These are phyloP conservation scores for Bombylius discolor DNA, from an alignment of 2,888 invertebrate genomes.

Conservation along the genomic window DNA sequence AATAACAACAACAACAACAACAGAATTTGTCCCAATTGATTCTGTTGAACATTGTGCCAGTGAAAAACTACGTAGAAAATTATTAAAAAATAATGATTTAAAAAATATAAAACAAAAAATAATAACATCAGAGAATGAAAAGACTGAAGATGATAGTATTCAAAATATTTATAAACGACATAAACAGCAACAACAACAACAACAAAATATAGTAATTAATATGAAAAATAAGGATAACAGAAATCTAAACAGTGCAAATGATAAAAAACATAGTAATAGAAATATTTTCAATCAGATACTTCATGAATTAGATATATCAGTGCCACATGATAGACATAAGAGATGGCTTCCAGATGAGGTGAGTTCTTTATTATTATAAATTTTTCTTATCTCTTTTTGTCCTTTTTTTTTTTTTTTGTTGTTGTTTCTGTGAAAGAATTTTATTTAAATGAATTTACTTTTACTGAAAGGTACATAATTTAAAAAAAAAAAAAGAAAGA, in stretches of 20 bases:
- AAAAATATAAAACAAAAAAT: constrained; percentile 13
- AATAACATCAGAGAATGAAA: too few species aligned
- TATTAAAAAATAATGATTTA: constrained; percentile 20
- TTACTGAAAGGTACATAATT: too few species aligned
- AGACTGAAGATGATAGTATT: too few species aligned
- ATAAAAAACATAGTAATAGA: neutral
- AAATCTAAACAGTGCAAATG: neutral
- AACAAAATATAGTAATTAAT: neutral
- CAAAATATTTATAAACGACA: neutral
- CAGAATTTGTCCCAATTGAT: constrained; percentile 27
- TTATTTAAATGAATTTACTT: too few species aligned
- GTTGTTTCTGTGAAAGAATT: neutral
- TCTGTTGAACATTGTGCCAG: constrained; percentile 32
- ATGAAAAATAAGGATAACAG: neutral
- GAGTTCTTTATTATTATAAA: constrained; percentile 15
- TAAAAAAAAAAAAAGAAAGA: too few species aligned
- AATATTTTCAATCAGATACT: too few species aligned
- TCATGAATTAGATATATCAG: constrained; percentile 13
- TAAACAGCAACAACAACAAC: constrained; percentile 22
- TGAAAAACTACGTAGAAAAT: constrained; percentile 27
- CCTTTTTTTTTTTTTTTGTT: neutral
- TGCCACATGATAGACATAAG: constrained; percentile 32
- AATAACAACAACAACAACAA: constrained; percentile 42
- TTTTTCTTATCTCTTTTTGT: neutral
- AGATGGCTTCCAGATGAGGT: constrained; percentile 58